phyloP scores from a whole-genome alignment of 92 coral and sea anemone species.

The Epizoanthus rinbou region DNA sequence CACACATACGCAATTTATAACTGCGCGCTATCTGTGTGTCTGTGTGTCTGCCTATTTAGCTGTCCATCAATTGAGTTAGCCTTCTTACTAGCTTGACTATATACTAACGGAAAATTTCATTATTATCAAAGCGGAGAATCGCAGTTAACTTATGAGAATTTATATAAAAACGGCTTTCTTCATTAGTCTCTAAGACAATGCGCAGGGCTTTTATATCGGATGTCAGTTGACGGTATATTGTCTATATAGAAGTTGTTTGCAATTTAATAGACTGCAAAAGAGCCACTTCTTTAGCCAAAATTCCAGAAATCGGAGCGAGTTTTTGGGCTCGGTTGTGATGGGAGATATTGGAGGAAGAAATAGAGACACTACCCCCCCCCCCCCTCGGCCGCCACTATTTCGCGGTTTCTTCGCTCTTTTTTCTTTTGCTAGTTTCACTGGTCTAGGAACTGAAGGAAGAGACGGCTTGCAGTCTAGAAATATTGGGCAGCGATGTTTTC shows the following conservation, averaged over 20 bases:
- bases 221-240: constrained; percentile 18
- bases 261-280: constrained; percentile 17
- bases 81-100: too few relatives aligned
- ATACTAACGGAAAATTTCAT: too few relatives aligned
- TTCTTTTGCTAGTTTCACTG: constrained; percentile 3
- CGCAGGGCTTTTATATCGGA: constrained; percentile 24
- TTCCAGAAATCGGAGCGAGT: constrained; percentile 14
- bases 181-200: constrained; percentile 4
- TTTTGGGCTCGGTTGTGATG: constrained; percentile 22
- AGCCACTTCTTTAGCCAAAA: constrained; percentile 7
- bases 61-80: too few relatives aligned
- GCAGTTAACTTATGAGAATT: constrained; percentile 15
- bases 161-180: too few relatives aligned
- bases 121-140: too few relatives aligned
- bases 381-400: constrained; percentile 19
- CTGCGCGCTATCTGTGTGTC: constrained; percentile 22
- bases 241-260: background rate
- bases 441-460: constrained; percentile 14
- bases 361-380: background rate
- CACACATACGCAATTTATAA: constrained; percentile 13
- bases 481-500: too few relatives aligned
- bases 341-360: constrained; percentile 13
- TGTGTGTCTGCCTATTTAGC: too few relatives aligned
- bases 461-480: constrained; percentile 9
- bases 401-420: constrained; percentile 21